Evolutionary conservation across 1,140 invertebrate species (phyloP), one percentile per base, ranked within the genome.

Genomic region (Idris sp.): DNA sequence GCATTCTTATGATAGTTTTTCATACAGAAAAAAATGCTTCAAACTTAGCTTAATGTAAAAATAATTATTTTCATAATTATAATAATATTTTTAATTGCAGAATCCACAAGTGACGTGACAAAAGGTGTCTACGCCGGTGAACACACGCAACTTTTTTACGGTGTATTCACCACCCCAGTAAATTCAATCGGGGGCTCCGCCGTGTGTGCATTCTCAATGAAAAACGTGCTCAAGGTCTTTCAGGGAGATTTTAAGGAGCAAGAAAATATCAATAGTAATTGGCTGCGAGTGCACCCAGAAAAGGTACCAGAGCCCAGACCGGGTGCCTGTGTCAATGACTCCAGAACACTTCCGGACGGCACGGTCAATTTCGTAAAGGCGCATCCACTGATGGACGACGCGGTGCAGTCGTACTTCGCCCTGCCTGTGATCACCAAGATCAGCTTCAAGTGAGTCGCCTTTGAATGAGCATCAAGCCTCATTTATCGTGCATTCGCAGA

Each of bases 141-240:
- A 26, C 89, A 89, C 2, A 87, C 89, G 11, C 89, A 94, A 69
- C 89, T 99, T 79, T 92, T 99, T 22, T 99, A 99, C 87, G 97
- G 93, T 6, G 94, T 99, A 1, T 97, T 99, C 85, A 98, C 96
- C 31, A 99, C 98, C 0, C 95, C 97, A 2, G 91, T 92, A 26
- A 99, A 99, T 85, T 95, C 96, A 31, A 97, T 99, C 80, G 93
- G 94, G 1, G 98, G 97, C 14, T 99, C 97, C 4, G 98, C 98
- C 0, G 92, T 99, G 1, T 99, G 98, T 88, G 96, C 96, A 10
- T 99, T 97, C 87, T 92, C 92, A 14, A 93, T 98, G 89, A 90
- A 92, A 74, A 96, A 96, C 82, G 93, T 99, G 43, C 89, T 95
- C 67, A 91, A 93, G 44, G 93, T 95, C 13, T 99, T 99, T 85